Percentiles rank a stretch among this genome's conserved stretches.
Evolutionary conservation across 2,113 vertebrate genomes (phyloP).

Genomic region (Sturnus vulgaris): DNA sequence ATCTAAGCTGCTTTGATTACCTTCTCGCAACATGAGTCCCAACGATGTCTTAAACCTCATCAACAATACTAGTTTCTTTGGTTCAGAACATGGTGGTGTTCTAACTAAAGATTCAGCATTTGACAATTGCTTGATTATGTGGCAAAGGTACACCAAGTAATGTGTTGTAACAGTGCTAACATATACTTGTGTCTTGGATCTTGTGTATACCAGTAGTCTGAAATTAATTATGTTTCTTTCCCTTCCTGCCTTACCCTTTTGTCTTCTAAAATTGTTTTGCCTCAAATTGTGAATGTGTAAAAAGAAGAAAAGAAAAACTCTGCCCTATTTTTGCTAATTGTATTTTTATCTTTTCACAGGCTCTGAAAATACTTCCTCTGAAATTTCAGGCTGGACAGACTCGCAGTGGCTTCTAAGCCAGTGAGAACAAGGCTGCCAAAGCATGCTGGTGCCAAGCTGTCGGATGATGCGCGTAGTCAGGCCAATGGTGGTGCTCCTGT

Average conservation of each 20-base stretch:
- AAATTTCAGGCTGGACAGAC: conserved; percentile 82
- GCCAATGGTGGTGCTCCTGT: conserved; percentile 82
- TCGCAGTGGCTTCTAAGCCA: conserved; percentile 81
- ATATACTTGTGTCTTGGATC: not conserved
- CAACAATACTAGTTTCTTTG: not conserved
- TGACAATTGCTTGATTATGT: not conserved
- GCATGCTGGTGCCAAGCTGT: conserved; percentile 87
- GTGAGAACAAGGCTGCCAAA: conserved; percentile 83
- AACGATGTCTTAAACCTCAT: not conserved
- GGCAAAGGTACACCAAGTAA: not conserved
- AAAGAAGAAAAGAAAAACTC: not conserved
- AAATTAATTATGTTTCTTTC: not conserved
- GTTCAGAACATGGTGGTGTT: not conserved
- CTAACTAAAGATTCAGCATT: not conserved
- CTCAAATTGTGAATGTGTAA: not conserved
- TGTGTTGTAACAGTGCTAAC: not conserved
- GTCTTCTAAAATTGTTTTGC: not conserved
- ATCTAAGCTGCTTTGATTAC: not conserved
- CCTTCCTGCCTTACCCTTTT: not conserved
- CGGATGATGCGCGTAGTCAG: conserved; percentile 85
- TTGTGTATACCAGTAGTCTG: not conserved
- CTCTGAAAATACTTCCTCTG: conserved; percentile 90
- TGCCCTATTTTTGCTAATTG: not conserved
- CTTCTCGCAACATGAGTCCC: not conserved
- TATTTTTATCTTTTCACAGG: conserved; percentile 72